Percentiles rank a stretch among this genome's conserved stretches.
Conservation (phyloP, 2,797 vertebrate genomes). For the Microctenopoma stevenorrisi region DNA sequence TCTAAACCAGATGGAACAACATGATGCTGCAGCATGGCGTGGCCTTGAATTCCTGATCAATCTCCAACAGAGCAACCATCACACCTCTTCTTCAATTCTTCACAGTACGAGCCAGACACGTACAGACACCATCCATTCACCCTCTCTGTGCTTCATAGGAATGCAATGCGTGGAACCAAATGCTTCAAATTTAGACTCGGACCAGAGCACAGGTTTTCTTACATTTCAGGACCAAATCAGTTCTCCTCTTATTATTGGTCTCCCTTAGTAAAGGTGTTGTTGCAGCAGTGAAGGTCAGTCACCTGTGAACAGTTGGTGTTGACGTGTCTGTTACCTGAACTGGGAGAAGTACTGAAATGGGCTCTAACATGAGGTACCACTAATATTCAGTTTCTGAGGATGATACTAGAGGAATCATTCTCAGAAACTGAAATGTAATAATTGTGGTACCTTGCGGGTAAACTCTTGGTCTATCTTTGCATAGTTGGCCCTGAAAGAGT, state of each 20-base stretch:
- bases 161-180: not conserved
- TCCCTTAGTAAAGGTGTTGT: not conserved
- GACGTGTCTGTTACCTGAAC: not conserved
- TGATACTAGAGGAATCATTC: too few relatives aligned
- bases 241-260: not conserved
- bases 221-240: not conserved
- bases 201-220: not conserved
- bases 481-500: too few relatives aligned
- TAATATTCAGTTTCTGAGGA: too few relatives aligned
- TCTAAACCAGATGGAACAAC: not conserved
- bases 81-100: not conserved
- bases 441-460: too few relatives aligned
- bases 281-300: not conserved
- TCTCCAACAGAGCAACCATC: not conserved
- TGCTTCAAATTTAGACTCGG: not conserved
- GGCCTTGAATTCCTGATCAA: not conserved
- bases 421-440: too few relatives aligned
- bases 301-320: not conserved
- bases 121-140: not conserved
- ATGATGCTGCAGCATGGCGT: not conserved
- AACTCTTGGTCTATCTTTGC: too few relatives aligned
- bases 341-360: not conserved
- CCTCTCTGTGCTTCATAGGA: not conserved
- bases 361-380: not conserved
- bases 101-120: not conserved